Evolutionary conservation across 2,797 vertebrate genomes (phyloP), one percentile per base, ranked within the genome.

Genomic region (Pangasius krempfi): DNA sequence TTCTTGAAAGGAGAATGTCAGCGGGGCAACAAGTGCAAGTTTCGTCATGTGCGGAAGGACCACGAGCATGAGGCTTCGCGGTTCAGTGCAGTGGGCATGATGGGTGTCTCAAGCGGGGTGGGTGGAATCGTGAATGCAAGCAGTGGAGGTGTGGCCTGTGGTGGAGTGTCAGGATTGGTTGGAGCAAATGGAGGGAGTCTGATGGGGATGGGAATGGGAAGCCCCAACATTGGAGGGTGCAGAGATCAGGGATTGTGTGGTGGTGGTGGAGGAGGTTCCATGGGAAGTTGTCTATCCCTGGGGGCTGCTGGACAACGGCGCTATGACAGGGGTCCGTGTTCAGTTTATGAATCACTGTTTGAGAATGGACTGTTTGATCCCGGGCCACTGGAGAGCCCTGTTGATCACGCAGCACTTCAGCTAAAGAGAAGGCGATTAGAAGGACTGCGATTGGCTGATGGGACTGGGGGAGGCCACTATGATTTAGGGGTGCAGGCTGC

Each of bases 1-100:
- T 99, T 98, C 92, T 94, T 99, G 18, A 99, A 99, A 70, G 98
- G 98, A 0, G 98, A 99, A 91, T 99, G 98, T 93, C 98, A 98
- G 91, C 95, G 98, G 40, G 98, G 98, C 0, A 97, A 97, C 90
- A 98, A 98, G 91, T 99, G 98, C 92, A 99, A 99, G 92, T 99
- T 99, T 92, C 97, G 98, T 27, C 98, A 99, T 70, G 95, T 99
- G 44, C 95, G 98, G 89, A 97, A 99, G 92, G 98, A 99, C 90
- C 99, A 95, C 9, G 98, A 99, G 86, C 96, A 96, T 70, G 96
- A 96, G 92, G 95, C 93, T 14, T 92, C 91, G 82, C 95, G 92
- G 91, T 95, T 91, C 52, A 95, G 91, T 73, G 96, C 92, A 27
- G 95, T 94, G 4, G 93, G 95, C 1, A 94, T 94, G 20, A 95